Evolutionary conservation across 2,113 vertebrate species (phyloP), one percentile per base, ranked within the genome.

Genomic region (Manacus vitellinus): DNA sequence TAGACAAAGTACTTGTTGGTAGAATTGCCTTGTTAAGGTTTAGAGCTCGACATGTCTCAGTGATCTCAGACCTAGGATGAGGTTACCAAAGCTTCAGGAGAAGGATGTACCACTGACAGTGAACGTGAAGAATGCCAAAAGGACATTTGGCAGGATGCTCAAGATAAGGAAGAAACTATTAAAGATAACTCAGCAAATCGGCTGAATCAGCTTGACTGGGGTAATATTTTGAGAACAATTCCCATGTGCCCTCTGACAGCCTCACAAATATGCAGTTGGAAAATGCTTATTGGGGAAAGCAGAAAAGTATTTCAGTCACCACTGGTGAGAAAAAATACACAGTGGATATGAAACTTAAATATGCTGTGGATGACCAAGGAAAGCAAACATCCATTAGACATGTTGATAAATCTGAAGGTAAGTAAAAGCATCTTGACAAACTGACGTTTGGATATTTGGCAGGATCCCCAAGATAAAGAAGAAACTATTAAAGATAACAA

Each of bases 261-360:
- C 73, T 88, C n/a, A 89, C 79, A 62, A 99, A 98, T 92, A 73
- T 97, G 83, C 3, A 37, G 6, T 91, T 99, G 71, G 99, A 99
- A 95, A 30, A 98, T 41, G 98, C 98, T 25, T 87, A 93, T 37
- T 7, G 0, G 9, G n/a, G 18, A 8, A 67, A 96, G 1, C 10
- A 8, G 43, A 22, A 4, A 16, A 13, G 2, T 9, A 2, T 94
- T n/a, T 28, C 58, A 6, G 65, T 99, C 21, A 71, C 23, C 33
- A 59, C 98, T 71, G 33, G 90, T 8, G 55, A 85, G 25, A 91
- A 74, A 54, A 52, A 30, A 4, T 98, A 98, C 95, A 98, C 12
- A 3, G 98, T 99, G 85, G 13, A 95, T 58, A 14, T 98, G 56
- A 88, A 85, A 24, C 6, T 2, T 3, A 96, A 68, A 54, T 66